Conservation (phyloP, 1,140 invertebrate genomes). For the Drosophila bocki region DNA sequence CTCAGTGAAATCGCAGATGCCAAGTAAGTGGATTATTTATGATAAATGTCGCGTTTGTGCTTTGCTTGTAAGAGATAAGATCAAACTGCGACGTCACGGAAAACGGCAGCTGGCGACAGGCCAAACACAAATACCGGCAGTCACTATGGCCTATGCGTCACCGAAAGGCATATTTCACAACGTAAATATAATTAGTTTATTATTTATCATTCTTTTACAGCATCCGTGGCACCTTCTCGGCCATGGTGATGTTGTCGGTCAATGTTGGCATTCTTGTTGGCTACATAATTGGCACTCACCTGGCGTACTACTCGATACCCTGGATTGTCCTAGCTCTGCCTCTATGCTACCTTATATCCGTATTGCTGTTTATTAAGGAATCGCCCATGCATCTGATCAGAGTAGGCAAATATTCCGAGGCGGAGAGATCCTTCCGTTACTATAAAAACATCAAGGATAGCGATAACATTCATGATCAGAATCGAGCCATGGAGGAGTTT, state of each 20-base stretch:
- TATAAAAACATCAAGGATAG: conserved; percentile 70
- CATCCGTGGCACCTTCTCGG: conserved; percentile 68
- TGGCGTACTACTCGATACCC: conserved; percentile 58
- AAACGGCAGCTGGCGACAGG: conserved; percentile 20
- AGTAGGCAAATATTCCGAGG: conserved; percentile 32
- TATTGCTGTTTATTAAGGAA: conserved; percentile 57
- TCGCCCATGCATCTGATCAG: conserved; percentile 68
- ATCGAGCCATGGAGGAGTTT: conserved; percentile 48
- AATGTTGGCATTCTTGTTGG: conserved; percentile 67
- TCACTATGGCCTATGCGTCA: not conserved
- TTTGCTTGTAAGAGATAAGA: conserved; percentile 8
- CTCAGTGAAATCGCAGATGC: conserved; percentile 79
- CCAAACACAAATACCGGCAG: not conserved
- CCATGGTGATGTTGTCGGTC: conserved; percentile 65
- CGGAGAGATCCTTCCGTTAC: conserved; percentile 60
- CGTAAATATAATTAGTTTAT: not conserved
- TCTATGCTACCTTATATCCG: conserved; percentile 43
- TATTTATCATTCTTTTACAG: conserved; percentile 30
- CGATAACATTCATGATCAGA: conserved; percentile 37
- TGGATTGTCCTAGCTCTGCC: conserved; percentile 51
- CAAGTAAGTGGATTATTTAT: conserved; percentile 62
- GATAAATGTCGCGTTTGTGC: not conserved
- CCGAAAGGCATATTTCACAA: not conserved
- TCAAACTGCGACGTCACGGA: conserved; percentile 3
- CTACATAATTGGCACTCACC: conserved; percentile 63